phyloP scores from a whole-genome alignment of 2,888 invertebrate genomes.

The Teinopalpus imperialis region DNA sequence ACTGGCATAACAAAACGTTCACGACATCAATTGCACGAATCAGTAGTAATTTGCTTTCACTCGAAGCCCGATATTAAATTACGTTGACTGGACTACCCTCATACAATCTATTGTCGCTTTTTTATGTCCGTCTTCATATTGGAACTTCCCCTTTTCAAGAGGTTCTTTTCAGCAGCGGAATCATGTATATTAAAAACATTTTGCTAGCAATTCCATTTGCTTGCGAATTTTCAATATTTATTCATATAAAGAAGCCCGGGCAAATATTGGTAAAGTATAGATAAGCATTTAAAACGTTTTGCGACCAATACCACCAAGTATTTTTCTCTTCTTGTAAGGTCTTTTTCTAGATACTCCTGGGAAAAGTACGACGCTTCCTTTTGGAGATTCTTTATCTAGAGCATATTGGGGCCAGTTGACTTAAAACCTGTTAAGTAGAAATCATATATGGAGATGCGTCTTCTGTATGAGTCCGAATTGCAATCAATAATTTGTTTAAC shows the following conservation, averaged over 20 bases:
- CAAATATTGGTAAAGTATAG: slow-evolving; percentile 15
- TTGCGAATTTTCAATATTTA: slow-evolving; percentile 31
- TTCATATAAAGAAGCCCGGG: slow-evolving; percentile 13
- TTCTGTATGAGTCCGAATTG: too few relatives aligned
- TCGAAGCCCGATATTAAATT: slow-evolving; percentile 8
- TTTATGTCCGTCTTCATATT: slow-evolving; percentile 48
- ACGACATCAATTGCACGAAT: slow-evolving; percentile 1
- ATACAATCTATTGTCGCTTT: slow-evolving; percentile 40
- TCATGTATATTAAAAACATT: slow-evolving; percentile 54
- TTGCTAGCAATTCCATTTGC: slow-evolving; percentile 40
- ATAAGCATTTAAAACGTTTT: slow-evolving; percentile 10
- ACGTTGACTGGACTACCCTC: slow-evolving; percentile 24
- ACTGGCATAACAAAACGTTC: slow-evolving; percentile 1
- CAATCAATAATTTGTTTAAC: too few relatives aligned
- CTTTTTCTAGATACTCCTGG: too few relatives aligned
- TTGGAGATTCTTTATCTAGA: too few relatives aligned
- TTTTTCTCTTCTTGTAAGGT: too few relatives aligned
- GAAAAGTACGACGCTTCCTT: too few relatives aligned
- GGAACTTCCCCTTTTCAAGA: slow-evolving; percentile 51
- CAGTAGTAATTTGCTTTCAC: slow-evolving; percentile 9
- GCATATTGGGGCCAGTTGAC: too few relatives aligned
- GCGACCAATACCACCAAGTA: slow-evolving; percentile 10
- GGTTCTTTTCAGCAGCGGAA: slow-evolving; percentile 45
- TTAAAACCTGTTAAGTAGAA: too few relatives aligned
- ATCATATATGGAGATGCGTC: too few relatives aligned